These are phyloP conservation scores for Dolichopus griseipennis DNA, from an alignment of 2,888 invertebrate species.

Conservation along the genomic window DNA sequence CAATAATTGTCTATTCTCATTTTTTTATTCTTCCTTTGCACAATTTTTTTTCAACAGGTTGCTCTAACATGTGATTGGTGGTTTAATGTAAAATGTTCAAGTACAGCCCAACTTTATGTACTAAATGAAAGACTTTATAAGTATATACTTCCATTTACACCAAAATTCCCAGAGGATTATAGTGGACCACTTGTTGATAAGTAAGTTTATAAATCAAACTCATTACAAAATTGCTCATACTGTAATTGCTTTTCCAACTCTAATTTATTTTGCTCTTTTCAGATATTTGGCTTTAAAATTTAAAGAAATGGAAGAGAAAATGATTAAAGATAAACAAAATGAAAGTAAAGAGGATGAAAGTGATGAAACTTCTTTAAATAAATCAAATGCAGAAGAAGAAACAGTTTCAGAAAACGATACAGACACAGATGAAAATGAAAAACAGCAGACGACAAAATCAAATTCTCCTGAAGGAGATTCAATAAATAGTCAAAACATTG, in stretches of 20 bases:
- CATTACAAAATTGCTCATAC: background rate
- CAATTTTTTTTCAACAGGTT: constrained; percentile 41
- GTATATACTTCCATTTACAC: constrained; percentile 74
- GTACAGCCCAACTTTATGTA: constrained; percentile 76
- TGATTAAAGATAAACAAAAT: constrained; percentile 59
- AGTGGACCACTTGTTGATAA: constrained; percentile 80
- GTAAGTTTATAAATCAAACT: constrained; percentile 43
- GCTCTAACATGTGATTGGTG: constrained; percentile 87
- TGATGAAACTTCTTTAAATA: constrained; percentile 30
- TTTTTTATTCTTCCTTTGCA: background rate
- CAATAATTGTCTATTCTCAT: too few relatives aligned
- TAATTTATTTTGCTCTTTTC: constrained; percentile 25
- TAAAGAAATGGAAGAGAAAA: constrained; percentile 77
- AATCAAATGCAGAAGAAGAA: constrained; percentile 26
- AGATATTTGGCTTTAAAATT: constrained; percentile 76
- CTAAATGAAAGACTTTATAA: constrained; percentile 82
- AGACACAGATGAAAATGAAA: background rate
- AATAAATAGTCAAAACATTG: too few relatives aligned
- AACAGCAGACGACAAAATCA: too few relatives aligned
- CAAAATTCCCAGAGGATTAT: constrained; percentile 84
- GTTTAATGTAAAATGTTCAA: constrained; percentile 81
- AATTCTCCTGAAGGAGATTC: too few relatives aligned
- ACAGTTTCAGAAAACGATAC: background rate
- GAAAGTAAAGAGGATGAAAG: constrained; percentile 34
- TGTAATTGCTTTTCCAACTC: background rate